Evolutionary conservation across 2,797 vertebrate genomes (phyloP).

Genomic region (Alca torda): DNA sequence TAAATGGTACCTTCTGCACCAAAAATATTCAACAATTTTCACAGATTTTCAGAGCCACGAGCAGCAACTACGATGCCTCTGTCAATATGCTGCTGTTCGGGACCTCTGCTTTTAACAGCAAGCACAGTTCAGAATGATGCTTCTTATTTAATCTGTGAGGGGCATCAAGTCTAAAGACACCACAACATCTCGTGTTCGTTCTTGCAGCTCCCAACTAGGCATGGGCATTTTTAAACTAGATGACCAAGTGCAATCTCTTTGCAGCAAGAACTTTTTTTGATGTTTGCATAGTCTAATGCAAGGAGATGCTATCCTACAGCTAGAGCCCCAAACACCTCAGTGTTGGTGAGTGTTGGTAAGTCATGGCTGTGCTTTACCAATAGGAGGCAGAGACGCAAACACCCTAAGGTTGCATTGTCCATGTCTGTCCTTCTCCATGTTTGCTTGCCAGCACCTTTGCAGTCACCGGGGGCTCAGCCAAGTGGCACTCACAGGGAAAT

Average conservation of each 20-base stretch:
- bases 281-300: not conserved
- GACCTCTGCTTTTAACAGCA: not conserved
- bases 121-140: not conserved
- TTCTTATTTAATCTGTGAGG: not conserved
- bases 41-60: not conserved
- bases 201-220: fast-evolving
- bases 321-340: not conserved
- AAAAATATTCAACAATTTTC: not conserved
- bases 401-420: not conserved
- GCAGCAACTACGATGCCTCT: not conserved
- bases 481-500: not conserved
- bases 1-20: not conserved
- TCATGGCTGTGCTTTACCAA: not conserved
- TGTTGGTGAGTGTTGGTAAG: not conserved
- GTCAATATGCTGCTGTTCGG: not conserved
- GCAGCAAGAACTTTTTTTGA: not conserved
- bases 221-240: not conserved
- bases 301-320: not conserved
- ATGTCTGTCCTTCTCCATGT: not conserved
- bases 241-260: not conserved
- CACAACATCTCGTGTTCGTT: not conserved
- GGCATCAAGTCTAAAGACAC: not conserved
- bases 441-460: not conserved
- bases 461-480: not conserved
- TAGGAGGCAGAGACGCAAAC: not conserved